Conservation (phyloP, 2,113 vertebrate species). For the Gambusia holbrooki region DNA sequence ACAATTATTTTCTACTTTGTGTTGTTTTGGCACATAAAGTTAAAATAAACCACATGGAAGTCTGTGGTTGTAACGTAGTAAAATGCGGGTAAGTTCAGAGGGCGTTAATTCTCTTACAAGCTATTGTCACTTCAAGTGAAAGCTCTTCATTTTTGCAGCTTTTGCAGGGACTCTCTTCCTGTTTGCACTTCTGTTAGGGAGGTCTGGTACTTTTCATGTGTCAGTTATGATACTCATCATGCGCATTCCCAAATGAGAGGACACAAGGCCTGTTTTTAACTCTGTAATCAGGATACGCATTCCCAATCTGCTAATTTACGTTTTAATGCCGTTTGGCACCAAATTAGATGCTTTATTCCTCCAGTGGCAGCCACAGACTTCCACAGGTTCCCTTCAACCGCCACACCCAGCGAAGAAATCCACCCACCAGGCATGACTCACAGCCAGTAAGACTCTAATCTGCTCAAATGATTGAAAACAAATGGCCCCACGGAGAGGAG, state of each 20-base stretch:
- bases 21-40: neutral
- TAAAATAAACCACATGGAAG: neutral
- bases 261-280: slow-evolving; percentile 20
- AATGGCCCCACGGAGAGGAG: slow-evolving; percentile 63
- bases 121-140: neutral
- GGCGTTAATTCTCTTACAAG: neutral
- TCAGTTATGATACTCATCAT: neutral
- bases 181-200: slow-evolving; percentile 2
- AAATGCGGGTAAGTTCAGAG: neutral
- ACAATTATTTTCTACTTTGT: neutral
- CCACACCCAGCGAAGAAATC: slow-evolving; percentile 68
- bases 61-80: neutral
- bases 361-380: slow-evolving; percentile 44
- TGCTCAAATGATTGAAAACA: slow-evolving; percentile 63
- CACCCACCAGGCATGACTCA: slow-evolving; percentile 73
- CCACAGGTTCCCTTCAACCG: slow-evolving; percentile 52
- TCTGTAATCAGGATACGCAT: slow-evolving; percentile 37
- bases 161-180: slow-evolving; percentile 10
- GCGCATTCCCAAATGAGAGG: slow-evolving; percentile 13
- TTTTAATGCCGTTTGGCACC: slow-evolving; percentile 49
- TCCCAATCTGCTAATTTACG: slow-evolving; percentile 42
- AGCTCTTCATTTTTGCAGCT: slow-evolving; percentile 28
- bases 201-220: slow-evolving; percentile 18
- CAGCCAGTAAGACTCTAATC: slow-evolving; percentile 61
- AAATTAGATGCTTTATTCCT: slow-evolving; percentile 66